Conservation (phyloP, 2,113 vertebrate genomes). For the Pseudopodoces humilis region DNA sequence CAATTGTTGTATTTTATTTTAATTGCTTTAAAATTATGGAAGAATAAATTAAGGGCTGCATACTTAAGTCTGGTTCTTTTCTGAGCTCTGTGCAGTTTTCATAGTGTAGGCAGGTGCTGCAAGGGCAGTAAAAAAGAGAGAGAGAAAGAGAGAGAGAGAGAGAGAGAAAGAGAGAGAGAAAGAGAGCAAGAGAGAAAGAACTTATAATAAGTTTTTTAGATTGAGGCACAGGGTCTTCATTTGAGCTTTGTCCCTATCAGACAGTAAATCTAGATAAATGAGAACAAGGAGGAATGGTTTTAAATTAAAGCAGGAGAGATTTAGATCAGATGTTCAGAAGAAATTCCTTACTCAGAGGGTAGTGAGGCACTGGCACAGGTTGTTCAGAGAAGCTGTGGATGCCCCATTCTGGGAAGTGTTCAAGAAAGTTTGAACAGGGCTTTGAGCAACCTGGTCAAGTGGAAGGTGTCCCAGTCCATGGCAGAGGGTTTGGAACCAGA, state of each 20-base stretch:
- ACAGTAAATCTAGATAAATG: background rate
- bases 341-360: background rate
- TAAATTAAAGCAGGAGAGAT: background rate
- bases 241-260: background rate
- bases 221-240: background rate
- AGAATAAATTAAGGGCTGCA: background rate
- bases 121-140: background rate
- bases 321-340: background rate
- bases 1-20: constrained; percentile 5
- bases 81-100: background rate
- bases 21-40: background rate
- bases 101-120: background rate
- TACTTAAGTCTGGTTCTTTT: background rate
- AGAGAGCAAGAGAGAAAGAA: background rate
- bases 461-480: background rate
- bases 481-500: background rate
- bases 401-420: background rate
- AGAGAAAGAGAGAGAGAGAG: rapidly evolving
- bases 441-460: background rate
- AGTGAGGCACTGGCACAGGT: background rate
- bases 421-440: background rate
- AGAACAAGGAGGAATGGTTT: background rate
- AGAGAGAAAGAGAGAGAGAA: background rate
- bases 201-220: background rate
- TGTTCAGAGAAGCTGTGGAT: background rate